phyloP scores from a whole-genome alignment of 2,888 invertebrate genomes.

The Ochropleura plecta region DNA sequence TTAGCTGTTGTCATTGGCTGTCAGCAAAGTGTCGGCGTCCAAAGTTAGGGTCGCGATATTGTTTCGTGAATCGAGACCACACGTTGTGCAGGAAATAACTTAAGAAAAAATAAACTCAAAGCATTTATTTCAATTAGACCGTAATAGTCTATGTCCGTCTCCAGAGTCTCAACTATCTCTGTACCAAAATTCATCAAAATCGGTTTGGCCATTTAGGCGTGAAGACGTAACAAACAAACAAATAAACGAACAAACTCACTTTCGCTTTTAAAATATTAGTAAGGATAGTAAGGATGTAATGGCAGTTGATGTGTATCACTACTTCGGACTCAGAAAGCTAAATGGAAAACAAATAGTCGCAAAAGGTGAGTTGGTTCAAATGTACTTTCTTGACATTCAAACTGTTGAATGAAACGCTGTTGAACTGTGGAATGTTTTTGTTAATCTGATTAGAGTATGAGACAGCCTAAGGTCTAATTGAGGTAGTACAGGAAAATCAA shows the following conservation, averaged over 20 bases:
- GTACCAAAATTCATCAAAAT: too few relatives aligned
- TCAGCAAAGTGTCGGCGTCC: constrained; percentile 34
- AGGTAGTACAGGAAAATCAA: background rate
- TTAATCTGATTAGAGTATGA: background rate
- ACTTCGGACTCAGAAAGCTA: background rate
- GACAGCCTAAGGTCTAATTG: background rate
- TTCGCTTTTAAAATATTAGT: too few relatives aligned
- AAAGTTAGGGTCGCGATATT: constrained; percentile 39
- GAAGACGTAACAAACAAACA: too few relatives aligned
- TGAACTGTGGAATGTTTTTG: background rate
- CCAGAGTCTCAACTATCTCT: too few relatives aligned
- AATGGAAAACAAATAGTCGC: background rate
- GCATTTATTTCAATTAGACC: too few relatives aligned
- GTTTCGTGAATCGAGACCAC: constrained; percentile 32
- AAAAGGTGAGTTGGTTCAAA: background rate
- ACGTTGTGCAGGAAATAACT: constrained; percentile 20
- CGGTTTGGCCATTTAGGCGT: too few relatives aligned
- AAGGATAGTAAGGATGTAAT: too few relatives aligned
- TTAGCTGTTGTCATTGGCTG: constrained; percentile 44
- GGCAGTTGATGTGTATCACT: background rate
- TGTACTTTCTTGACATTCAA: background rate
- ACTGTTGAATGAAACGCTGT: background rate
- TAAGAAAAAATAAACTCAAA: background rate
- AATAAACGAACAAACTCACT: too few relatives aligned
- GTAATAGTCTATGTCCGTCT: too few relatives aligned